A percentile compares a stretch with the other conserved stretches of the same genome.
These are phyloP conservation scores for Phthorimaea operculella DNA, from an alignment of 1,140 invertebrate species.

Conservation along the genomic window DNA sequence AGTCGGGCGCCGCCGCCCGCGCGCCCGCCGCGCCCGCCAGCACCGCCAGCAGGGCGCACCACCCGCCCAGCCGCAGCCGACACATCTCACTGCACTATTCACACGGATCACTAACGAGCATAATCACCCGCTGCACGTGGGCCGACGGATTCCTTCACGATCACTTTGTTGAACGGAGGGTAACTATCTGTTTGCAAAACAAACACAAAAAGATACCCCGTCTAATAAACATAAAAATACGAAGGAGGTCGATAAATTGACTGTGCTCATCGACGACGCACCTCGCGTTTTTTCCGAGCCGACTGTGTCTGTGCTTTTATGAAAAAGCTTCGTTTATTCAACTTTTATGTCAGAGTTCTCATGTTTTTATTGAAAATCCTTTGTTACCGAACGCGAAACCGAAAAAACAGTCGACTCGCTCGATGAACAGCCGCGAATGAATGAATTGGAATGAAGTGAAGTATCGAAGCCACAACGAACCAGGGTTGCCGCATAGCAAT, in stretches of 20 bases:
- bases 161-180: conserved; percentile 19
- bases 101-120: conserved; percentile 11
- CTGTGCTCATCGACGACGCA: not conserved
- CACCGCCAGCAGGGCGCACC: conserved; percentile 21
- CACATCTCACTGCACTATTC: conserved; percentile 9
- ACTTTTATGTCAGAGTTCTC: conserved; percentile 40
- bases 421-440: conserved; percentile 15
- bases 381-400: conserved; percentile 19
- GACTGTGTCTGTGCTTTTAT: not conserved
- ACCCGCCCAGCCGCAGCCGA: conserved; percentile 24
- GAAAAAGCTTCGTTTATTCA: not conserved
- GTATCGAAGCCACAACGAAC: not conserved
- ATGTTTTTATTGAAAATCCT: conserved; percentile 26
- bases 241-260: conserved; percentile 9
- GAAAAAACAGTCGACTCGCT: conserved; percentile 11
- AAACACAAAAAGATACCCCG: conserved; percentile 47
- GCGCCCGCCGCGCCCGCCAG: conserved; percentile 21
- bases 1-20: conserved; percentile 31
- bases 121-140: conserved; percentile 5
- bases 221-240: conserved; percentile 45
- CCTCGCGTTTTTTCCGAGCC: not conserved
- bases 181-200: conserved; percentile 55
- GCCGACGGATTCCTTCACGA: not conserved
- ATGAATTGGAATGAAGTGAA: conserved; percentile 4
- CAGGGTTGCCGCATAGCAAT: too few relatives aligned